Evolutionary conservation across 2,113 vertebrate species (phyloP), one percentile per base, ranked within the genome.

Genomic region (Myiozetetes cayanensis): DNA sequence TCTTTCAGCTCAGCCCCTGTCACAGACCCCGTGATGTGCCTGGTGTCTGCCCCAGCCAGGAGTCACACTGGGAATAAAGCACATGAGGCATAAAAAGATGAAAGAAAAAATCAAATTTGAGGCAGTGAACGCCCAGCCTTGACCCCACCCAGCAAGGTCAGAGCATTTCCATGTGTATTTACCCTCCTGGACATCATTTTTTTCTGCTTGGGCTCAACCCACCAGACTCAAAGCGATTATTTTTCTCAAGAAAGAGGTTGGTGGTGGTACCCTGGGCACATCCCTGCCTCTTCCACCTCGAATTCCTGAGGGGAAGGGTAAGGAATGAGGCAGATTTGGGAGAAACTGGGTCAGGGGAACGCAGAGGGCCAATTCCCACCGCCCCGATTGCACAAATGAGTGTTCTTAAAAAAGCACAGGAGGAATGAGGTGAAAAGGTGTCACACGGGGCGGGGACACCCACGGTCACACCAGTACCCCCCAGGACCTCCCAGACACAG

Each of bases 251-350:
- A 12, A 20, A 21, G 24, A 62, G 59, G 31, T 59, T 68, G 47
- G 67, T 78, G 78, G 56, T 53, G 37, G 0, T n/a, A 39, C 28
- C 23, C 46, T 0, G 0, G 53, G 58, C 67, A 28, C 67, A 10
- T 23, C 33, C 43, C 87, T 79, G 39, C 75, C 44, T 61, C 76
- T 76, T 31, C 80, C 67, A 53, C 72, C 59, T 49, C 2, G 20
- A 12, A 2, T 31, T 61, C 67, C 33, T 0, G 0, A 77, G n/a
- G 63, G 55, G 37, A 75, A 72, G 15, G 35, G 19, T 2, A 30
- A 78, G 62, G 58, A 71, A 52, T 0, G 0, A 76, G 43, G 50
- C 0, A 0, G 59, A 43, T 59, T 71, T 37, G 49, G 59, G 74
- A 53, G 84, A 62, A 93, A 87, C 33, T 21, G 73, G 89, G 84